Percentiles rank a stretch among this genome's conserved stretches.
phyloP scores from a whole-genome alignment of 1,140 invertebrate genomes.

The Drosophila prosaltans region DNA sequence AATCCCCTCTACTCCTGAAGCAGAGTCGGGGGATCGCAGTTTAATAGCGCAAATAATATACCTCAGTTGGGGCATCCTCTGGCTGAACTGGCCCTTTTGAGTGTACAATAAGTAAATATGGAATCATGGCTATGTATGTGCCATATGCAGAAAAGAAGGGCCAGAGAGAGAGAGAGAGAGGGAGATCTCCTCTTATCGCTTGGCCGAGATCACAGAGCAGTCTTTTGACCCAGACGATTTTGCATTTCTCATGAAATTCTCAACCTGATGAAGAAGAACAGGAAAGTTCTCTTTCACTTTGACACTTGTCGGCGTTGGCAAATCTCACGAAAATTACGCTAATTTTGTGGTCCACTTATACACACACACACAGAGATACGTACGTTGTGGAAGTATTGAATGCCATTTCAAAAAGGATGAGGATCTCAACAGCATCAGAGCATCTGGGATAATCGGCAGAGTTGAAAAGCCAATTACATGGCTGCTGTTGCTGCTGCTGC shows the following conservation, averaged over 20 bases:
- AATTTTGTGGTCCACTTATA: slow-evolving; percentile 67
- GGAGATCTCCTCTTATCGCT: slow-evolving; percentile 56
- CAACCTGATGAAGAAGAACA: slow-evolving; percentile 50
- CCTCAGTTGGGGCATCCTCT: slow-evolving; percentile 25
- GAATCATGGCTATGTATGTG: slow-evolving; percentile 78
- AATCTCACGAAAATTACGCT: slow-evolving; percentile 68
- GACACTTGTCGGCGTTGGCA: slow-evolving; percentile 74
- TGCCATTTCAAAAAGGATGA: slow-evolving; percentile 31
- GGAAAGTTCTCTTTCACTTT: slow-evolving; percentile 72
- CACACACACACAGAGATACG: too few species aligned
- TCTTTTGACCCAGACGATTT: slow-evolving; percentile 25
- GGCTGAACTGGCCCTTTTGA: slow-evolving; percentile 19
- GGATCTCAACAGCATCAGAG: slow-evolving; percentile 52
- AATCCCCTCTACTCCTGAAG: slow-evolving; percentile 14
- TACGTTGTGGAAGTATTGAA: slow-evolving; percentile 40
- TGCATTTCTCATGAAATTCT: slow-evolving; percentile 76
- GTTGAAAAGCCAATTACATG: slow-evolving; percentile 80
- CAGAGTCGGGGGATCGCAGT: slow-evolving; percentile 68
- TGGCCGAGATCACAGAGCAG: slow-evolving; percentile 68
- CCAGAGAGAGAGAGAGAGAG: slow-evolving; percentile 4
- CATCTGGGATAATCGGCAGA: slow-evolving; percentile 77
- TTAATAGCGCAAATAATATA: slow-evolving; percentile 82
- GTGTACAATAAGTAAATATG: slow-evolving; percentile 81
- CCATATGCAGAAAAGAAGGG: slow-evolving; percentile 50
- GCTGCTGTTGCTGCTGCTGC: slow-evolving; percentile 18